Evolutionary conservation across 2,113 vertebrate species (phyloP).

Genomic region (Epinephelus fuscoguttatus): DNA sequence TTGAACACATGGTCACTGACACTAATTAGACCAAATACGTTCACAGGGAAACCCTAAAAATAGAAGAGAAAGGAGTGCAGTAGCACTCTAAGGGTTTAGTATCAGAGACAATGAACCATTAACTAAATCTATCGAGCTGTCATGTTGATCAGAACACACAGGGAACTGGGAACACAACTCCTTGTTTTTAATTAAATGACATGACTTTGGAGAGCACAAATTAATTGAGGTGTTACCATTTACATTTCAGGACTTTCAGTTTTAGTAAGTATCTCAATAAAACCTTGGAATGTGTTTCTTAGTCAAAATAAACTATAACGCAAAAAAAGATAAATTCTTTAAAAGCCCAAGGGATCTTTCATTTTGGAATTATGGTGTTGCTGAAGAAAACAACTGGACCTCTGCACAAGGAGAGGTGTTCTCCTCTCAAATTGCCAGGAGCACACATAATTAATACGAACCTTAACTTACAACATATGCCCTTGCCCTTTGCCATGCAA

Average conservation of each 20-base stretch:
- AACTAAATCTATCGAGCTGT: constrained; percentile 38
- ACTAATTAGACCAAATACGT: constrained; percentile 71
- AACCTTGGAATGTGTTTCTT: background rate
- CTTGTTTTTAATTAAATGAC: constrained; percentile 46
- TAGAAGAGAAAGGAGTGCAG: constrained; percentile 34
- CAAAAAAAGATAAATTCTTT: background rate
- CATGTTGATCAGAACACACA: constrained; percentile 31
- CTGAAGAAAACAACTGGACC: constrained; percentile 25
- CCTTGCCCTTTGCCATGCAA: constrained; percentile 17
- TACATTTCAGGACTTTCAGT: background rate
- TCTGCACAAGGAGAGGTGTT: constrained; percentile 30
- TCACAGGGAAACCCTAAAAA: constrained; percentile 66
- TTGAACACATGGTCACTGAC: constrained; percentile 55
- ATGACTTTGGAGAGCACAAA: constrained; percentile 20
- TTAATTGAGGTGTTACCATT: constrained; percentile 11
- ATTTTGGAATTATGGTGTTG: background rate
- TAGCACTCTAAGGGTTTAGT: background rate
- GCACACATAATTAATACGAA: constrained; percentile 28
- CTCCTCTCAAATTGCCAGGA: constrained; percentile 13
- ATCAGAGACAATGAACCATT: constrained; percentile 47
- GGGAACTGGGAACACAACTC: constrained; percentile 24
- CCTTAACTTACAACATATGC: background rate
- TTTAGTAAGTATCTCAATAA: background rate
- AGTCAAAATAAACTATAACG: constrained; percentile 2
- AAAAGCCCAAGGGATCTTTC: constrained; percentile 9